phyloP scores from a whole-genome alignment of 2,888 invertebrate species.

The Himalopsyche kuldschensis region DNA sequence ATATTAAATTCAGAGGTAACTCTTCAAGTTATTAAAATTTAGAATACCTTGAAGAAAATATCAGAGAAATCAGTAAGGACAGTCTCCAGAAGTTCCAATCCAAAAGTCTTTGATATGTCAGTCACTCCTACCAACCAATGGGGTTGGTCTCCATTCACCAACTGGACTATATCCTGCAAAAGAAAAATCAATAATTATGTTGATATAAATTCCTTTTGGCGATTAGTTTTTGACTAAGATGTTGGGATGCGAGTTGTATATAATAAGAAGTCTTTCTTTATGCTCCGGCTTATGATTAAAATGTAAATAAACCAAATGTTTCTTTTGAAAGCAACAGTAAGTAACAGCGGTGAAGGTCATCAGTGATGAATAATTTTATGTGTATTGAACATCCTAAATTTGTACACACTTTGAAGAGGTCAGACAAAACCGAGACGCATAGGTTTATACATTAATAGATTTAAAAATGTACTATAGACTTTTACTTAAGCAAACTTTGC shows the following conservation, averaged over 20 bases:
- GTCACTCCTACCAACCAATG: slow-evolving; percentile 94
- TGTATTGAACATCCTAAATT: background rate
- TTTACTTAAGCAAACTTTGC: too few species aligned
- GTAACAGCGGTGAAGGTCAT: slow-evolving; percentile 25
- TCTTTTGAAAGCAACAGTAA: too few species aligned
- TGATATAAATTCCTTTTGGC: too few species aligned
- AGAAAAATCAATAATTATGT: background rate
- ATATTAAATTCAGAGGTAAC: too few species aligned
- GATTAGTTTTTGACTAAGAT: too few species aligned
- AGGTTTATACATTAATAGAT: background rate
- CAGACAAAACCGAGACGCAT: too few species aligned
- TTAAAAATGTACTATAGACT: background rate
- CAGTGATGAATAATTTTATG: background rate
- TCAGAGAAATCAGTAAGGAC: slow-evolving; percentile 84
- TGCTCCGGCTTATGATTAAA: too few species aligned
- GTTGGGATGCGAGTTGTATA: too few species aligned
- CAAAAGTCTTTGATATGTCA: slow-evolving; percentile 97
- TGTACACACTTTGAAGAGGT: too few species aligned
- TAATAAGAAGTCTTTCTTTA: too few species aligned
- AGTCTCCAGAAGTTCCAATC: slow-evolving; percentile 91
- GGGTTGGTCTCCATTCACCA: slow-evolving; percentile 95
- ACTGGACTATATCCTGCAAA: slow-evolving; percentile 86
- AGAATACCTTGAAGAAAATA: slow-evolving; percentile 76
- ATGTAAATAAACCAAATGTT: too few species aligned
- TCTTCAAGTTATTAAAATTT: too few species aligned